A percentile compares a stretch with the other conserved stretches of the same genome.
Evolutionary conservation across 30 jellyfish, hydroid and myxozoan genomes (phyloP).

Genomic region (Cassiopea xamachana): DNA sequence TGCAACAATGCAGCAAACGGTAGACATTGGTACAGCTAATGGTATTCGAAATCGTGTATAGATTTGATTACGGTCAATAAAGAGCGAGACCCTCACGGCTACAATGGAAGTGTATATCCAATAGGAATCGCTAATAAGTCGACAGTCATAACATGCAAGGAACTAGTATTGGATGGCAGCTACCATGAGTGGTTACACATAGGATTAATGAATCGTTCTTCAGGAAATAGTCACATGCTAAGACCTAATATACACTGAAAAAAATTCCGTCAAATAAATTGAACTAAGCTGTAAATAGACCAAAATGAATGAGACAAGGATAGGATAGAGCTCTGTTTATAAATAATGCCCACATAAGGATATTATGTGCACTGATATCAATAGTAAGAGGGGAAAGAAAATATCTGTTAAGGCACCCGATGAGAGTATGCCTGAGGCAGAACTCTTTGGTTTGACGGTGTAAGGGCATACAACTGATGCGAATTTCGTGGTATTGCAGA

Average conservation of each 20-base stretch:
- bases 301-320: not conserved
- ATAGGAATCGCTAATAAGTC: slow-evolving; percentile 17
- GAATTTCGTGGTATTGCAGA: not conserved
- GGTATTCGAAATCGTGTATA: not conserved
- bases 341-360: not conserved
- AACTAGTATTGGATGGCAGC: not conserved
- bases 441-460: not conserved
- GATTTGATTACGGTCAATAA: slow-evolving; percentile 47
- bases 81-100: not conserved
- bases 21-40: slow-evolving; percentile 40
- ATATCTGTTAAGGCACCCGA: not conserved
- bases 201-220: not conserved
- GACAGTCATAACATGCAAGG: slow-evolving; percentile 42
- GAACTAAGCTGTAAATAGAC: not conserved
- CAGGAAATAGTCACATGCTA: slow-evolving; percentile 14
- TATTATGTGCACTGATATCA: not conserved
- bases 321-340: not conserved
- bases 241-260: not conserved
- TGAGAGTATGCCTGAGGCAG: not conserved
- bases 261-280: not conserved
- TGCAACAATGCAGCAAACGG: not conserved
- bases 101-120: slow-evolving; percentile 20
- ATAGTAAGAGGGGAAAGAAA: not conserved
- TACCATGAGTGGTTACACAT: slow-evolving; percentile 4
- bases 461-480: not conserved